Base-by-base conservation (phyloP, 2,113 vertebrate genomes). In the Scartelaos histophorus region DNA sequence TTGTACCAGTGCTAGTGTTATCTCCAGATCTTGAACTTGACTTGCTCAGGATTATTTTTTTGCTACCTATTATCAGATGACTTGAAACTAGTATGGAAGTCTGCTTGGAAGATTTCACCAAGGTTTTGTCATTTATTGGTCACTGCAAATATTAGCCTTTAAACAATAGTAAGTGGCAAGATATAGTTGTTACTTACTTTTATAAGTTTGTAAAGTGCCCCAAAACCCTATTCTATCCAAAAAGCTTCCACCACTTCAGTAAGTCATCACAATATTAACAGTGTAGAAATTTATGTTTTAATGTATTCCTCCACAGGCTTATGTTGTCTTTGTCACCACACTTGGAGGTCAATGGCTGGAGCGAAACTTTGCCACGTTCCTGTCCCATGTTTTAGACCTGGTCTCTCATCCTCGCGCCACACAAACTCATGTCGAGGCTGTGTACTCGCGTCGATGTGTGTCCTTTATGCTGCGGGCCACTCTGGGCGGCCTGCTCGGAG, bases 261-360 rank as follows among this genome's bases (percentile, higher is more conserved):
- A 3, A 53, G 17, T 53, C 49, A n/a, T n/a, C 17, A 53, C 17
- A 19, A 17, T 53, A 53, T 43, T 53, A n/a, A 6, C 11, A 22
- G 24, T 57, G 54, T 57, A 24, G 12, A 5, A 11, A 24, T 13
- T 11, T 7, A 22, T 57, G n/a, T 57, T 57, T 12, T 24, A 22
- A 46, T 22, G 0, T 62, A 15, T 0, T 75, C 58, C 19, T 74
- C 61, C 45, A 19, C 90, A 99, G 98, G 97, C 98, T 7, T 99
- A 99, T 0, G 98, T 99, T 45, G 96, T 99, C 72, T 98, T 99
- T 73, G 98, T 99, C 65, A 98, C 96, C 3, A 94, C 96, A 0
- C 86, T 99, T 70, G 97, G 98, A 29, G 97, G 98, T 25, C 97
- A 98, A 89, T 99, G 98, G 98, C 78, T 99, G 90, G 98, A 99